Base-by-base conservation (phyloP, 37 sponge, comb jelly and placozoan genomes). In the Chondrilla cf. caribensis region DNA sequence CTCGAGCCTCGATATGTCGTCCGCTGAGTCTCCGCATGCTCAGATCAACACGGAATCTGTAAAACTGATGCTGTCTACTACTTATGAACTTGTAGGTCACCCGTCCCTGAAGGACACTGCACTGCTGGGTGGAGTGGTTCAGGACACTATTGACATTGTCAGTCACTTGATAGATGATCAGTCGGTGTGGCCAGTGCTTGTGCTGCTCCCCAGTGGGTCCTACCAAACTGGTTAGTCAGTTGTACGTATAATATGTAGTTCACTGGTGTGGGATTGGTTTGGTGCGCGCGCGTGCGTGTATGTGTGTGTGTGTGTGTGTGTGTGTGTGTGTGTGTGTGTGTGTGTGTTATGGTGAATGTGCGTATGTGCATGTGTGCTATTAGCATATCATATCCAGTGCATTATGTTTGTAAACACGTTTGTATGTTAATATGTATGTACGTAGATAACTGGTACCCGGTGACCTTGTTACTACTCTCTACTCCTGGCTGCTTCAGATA, bases 161-260 rank as follows among this genome's bases (percentile, higher is more conserved):
- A 39, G 44, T 24, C 2, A 2, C 22, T 0, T 73, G 1, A 24
- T 73, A 2, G 76, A 73, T 0, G 76, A 73, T 6, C 42, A 17
- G 17, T 43, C 44, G 2, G n/a, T 73, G 40, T 73, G 76, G 76
- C 76, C 76, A 2, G 76, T 37, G 2, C 44, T 73, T 40, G n/a
- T 42, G 42, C 42, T 73, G 25, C 41, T 73, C 7, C 44, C 41
- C 21, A 25, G 42, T 24, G 24, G 42, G 1, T n/a, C 41, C 42
- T 73, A 42, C 76, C 76, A 40, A 19, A 73, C 76, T 39, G 76
- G 76, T 73, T 37, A 39, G 76, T 60, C 5, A 19, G 15, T 60
- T 47, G 51, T 47, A 47, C 51, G 51, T 47, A 47, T n/a, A n/a
- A n/a, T n/a, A n/a, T 47, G 51, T 47, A 47, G 9, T 47, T n/a